Percentiles rank a stretch among this genome's conserved stretches.
Conservation (phyloP, 2,888 invertebrate species). For the Tineola bisselliella region DNA sequence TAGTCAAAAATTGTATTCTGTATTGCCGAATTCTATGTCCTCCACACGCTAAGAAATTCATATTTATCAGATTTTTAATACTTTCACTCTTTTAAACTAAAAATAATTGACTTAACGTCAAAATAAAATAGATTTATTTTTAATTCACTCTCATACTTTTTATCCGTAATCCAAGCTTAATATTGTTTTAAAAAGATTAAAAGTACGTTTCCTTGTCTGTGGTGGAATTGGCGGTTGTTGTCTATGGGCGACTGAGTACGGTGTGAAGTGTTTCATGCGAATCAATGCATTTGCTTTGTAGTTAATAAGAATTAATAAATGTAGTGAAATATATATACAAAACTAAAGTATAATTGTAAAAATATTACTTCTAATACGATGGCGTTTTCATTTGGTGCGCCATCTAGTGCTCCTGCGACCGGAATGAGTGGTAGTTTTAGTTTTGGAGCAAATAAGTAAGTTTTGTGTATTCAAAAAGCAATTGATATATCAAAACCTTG, state of each 20-base stretch:
- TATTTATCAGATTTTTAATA: constrained; percentile 18
- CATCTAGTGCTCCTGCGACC: constrained; percentile 59
- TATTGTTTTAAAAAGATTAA: too few species aligned
- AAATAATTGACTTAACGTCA: too few species aligned
- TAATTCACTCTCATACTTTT: too few species aligned
- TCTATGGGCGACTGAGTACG: background rate
- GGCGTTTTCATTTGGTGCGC: constrained; percentile 58
- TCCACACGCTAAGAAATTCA: constrained; percentile 45
- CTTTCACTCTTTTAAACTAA: too few species aligned
- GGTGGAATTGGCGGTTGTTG: constrained; percentile 1
- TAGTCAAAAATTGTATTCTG: constrained; percentile 35
- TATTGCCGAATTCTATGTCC: constrained; percentile 33
- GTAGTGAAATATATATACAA: background rate
- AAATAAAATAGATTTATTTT: too few species aligned
- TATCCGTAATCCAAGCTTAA: too few species aligned
- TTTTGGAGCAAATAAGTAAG: constrained; percentile 60
- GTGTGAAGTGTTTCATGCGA: background rate
- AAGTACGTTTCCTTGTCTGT: too few species aligned
- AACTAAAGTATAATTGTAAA: background rate
- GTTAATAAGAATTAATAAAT: background rate
- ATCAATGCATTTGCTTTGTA: too few species aligned
- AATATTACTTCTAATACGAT: constrained; percentile 22
- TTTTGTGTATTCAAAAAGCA: background rate
- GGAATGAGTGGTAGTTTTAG: constrained; percentile 47
- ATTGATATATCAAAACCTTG: background rate